Evolutionary conservation across 2,888 invertebrate species (phyloP), one percentile per base, ranked within the genome.

Genomic region (Mycalesis mineus): DNA sequence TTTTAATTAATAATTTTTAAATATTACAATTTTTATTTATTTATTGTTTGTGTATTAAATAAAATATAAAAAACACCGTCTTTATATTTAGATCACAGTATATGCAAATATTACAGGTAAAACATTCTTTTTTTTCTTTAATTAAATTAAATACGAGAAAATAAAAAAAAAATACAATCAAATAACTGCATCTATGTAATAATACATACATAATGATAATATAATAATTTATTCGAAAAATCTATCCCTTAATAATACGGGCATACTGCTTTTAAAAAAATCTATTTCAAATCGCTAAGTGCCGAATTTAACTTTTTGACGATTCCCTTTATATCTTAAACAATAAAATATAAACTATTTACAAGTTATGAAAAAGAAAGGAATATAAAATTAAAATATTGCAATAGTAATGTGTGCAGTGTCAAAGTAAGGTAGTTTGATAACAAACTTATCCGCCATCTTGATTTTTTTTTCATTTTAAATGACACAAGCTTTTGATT

Each of bases 241-340:
- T 72, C 65, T 69, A 75, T 74, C 72, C 72, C 75, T 71, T 47
- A 31, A 61, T 54, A 57, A 57, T 63, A 62, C 60, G 63, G 62
- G 55, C 60, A 62, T 60, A 64, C 53, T 65, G 53, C 54, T 61
- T n/a, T 52, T 59, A 64, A 62, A 64, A 61, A 58, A 42, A 44
- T 56, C 47, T 55, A 57, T 54, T 57, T 54, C 51, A 41, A 39
- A 60, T 57, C 15, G 39, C 60, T 60, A 60, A 55, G 57, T 62
- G 62, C 54, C 49, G 37, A 49, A 29, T 52, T 47, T 39, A 44
- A 56, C 56, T 56, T 57, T 59, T 41, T 53, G 45, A 54, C 22
- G 51, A 44, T 50, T 53, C 55, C 44, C 52, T 59, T 49, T 11
- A 22, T 22, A 22, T 42, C 41, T 47, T 47, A 47, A 33, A 52